Evolutionary conservation across 2,888 invertebrate genomes (phyloP), one percentile per base, ranked within the genome.

Genomic region (Drosophila antonietae): DNA sequence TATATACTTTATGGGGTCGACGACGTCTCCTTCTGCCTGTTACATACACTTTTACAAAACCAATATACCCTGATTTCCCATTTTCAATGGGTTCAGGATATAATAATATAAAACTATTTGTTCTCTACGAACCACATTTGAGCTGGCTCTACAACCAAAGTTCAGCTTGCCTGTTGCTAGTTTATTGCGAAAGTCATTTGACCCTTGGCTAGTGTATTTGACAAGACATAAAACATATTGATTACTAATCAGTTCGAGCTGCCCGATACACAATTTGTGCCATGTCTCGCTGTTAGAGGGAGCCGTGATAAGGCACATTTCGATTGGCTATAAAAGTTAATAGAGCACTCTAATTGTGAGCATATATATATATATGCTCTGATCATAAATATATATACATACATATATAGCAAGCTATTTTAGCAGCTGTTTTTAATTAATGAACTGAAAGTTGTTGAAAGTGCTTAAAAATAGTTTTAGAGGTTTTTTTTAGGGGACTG

Each of bases 211-310:
- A 53, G 60, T 23, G 60, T 33, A 68, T 70, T 2, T 6, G 33
- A 60, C 47, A 15, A 35, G 49, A 44, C 41, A 52, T 57, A 55
- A 61, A 71, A 55, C 43, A 55, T 41, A 56, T n/a, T 37, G 62
- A 57, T 73, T 68, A 64, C 68, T 64, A 68, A 74, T 68, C 74
- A 68, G 56, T 18, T 20, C n/a, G 10, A 53, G 61, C 57, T 65
- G 41, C 37, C 43, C 41, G 47, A 69, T 47, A 47, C 20, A 41
- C 35, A 61, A 61, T 18, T 52, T 39, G 55, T 28, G 20, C 37
- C 52, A 20, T 49, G 28, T 56, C 23, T 23, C 47, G 14, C 37
- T 43, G 9, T 7, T 2, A 55, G 33, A 14, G 33, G 12, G 39
- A 37, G 39, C n/a, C 53, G 15, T 64, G 64, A 64, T 64, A 64